These are phyloP conservation scores for Drosophila albomicans DNA, from an alignment of 1,140 invertebrate genomes.

Conservation along the genomic window DNA sequence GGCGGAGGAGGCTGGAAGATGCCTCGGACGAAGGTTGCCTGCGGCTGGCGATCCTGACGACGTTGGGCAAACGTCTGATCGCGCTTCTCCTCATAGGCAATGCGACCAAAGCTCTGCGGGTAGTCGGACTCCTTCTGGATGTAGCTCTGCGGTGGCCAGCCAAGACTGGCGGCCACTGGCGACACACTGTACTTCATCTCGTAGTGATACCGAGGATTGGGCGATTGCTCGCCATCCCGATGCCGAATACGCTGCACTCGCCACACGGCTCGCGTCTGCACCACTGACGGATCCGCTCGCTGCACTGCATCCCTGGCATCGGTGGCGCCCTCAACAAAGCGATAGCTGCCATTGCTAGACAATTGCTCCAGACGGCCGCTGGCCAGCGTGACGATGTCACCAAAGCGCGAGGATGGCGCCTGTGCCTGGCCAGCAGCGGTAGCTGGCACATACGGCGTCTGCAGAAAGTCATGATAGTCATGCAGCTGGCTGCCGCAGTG, in stretches of 20 bases:
- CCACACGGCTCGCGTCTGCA: conserved; percentile 87
- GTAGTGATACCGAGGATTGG: conserved; percentile 85
- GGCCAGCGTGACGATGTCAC: conserved; percentile 87
- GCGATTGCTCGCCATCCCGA: conserved; percentile 81
- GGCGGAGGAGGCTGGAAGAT: conserved; percentile 63
- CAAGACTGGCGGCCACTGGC: conserved; percentile 67
- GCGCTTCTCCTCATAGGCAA: conserved; percentile 52
- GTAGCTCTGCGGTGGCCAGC: conserved; percentile 64
- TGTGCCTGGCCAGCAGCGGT: conserved; percentile 68
- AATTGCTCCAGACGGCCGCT: conserved; percentile 86
- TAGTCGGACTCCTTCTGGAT: conserved; percentile 82
- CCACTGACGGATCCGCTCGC: neutral
- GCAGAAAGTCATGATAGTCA: conserved; percentile 76
- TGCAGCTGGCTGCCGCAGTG: conserved; percentile 66
- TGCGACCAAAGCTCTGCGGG: conserved; percentile 70
- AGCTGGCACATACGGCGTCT: conserved; percentile 86
- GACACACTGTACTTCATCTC: conserved; percentile 88
- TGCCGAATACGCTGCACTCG: conserved; percentile 88
- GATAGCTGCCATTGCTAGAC: conserved; percentile 85
- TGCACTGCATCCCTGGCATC: neutral
- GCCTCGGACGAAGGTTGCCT: conserved; percentile 72
- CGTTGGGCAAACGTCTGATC: conserved; percentile 59
- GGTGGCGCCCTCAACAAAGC: conserved; percentile 86
- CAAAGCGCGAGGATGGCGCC: conserved; percentile 81
- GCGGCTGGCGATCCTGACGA: conserved; percentile 65